These are phyloP conservation scores for Halichoeres trimaculatus DNA, from an alignment of 2,113 vertebrate species.

Conservation along the genomic window DNA sequence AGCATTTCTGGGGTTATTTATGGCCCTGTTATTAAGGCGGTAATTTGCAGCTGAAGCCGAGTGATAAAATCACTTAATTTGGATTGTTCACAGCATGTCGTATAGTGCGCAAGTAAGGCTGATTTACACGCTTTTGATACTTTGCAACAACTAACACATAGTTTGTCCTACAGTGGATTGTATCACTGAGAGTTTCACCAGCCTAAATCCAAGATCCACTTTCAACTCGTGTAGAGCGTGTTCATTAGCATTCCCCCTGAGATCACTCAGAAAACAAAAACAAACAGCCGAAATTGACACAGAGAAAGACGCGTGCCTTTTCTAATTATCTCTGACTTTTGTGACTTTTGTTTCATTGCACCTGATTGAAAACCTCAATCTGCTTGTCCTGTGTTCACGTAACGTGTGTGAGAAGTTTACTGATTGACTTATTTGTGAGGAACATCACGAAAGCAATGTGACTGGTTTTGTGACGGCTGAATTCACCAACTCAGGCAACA, in stretches of 20 bases:
- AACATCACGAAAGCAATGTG: conserved; percentile 12
- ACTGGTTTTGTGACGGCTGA: conserved; percentile 19
- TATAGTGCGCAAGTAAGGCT: conserved; percentile 24
- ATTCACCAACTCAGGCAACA: conserved; percentile 3
- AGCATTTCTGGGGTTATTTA: conserved; percentile 51
- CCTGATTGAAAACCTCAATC: conserved; percentile 26
- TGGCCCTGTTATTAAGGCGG: conserved; percentile 51
- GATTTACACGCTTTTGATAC: conserved; percentile 9
- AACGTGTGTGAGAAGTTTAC: conserved; percentile 24
- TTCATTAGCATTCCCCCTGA: conserved; percentile 45
- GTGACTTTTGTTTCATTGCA: conserved; percentile 33
- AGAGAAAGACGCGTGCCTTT: conserved; percentile 10
- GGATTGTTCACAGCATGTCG: conserved; percentile 33
- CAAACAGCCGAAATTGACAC: conserved; percentile 15
- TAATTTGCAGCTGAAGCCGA: conserved; percentile 52
- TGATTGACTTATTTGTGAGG: conserved; percentile 29
- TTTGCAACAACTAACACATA: conserved; percentile 21
- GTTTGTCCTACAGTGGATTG: conserved; percentile 5
- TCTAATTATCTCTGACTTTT: conserved; percentile 51
- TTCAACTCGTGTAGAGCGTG: conserved; percentile 29
- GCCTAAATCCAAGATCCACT: not conserved
- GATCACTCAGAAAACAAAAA: conserved; percentile 24
- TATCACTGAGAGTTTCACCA: conserved; percentile 6
- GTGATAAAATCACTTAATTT: conserved; percentile 53
- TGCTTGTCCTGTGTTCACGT: not conserved